Evolutionary conservation across 2,888 invertebrate genomes (phyloP), one percentile per base, ranked within the genome.

Genomic region (Fragum fragum): DNA sequence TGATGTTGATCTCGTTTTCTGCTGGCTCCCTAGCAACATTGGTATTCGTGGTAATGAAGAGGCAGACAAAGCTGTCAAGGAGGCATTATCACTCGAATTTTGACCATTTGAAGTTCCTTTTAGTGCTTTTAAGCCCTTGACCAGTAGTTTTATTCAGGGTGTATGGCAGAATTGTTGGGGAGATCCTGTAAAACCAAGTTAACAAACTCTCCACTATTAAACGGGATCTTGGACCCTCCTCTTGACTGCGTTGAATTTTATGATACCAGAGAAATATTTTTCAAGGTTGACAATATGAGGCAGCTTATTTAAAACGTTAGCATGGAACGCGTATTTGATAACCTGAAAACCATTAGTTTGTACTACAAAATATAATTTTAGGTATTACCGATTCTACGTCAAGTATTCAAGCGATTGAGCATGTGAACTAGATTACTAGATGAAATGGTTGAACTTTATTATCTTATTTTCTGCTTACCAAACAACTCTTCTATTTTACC

Each of bases 11-110:
- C 36, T 77, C 14, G 29, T 52, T 23, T 78, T 68, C 28, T 76
- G 76, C 32, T 76, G 76, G 76, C 16, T 71, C 16, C 71, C 76
- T 1, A 71, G 63, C 59, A 70, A 76, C 47, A 36, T 66, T 47
- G 78, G 73, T 18, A 68, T 78, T 9, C n/a, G 16, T 36, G 78
- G 78, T 11, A 78, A 73, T 47, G 68, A 73, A 23, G n/a, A 18
- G 28, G 73, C 68, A 26, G 73, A 68, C 29, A 18, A 23, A 39
- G 36, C 28, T 29, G 66, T 52, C 23, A 74, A 74, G 66, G 26
- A 39, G 1, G 63, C 36, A 14, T 52, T 66, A 7, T 29, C 29
- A 21, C 66, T 53, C 1, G 29, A 42, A 18, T 16, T 36, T 32
- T 23, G 26, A 11, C 52, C 66, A 39, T 28, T 53, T 18, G 16